Conservation (phyloP, 2,888 invertebrate genomes). For the Timandra comae region DNA sequence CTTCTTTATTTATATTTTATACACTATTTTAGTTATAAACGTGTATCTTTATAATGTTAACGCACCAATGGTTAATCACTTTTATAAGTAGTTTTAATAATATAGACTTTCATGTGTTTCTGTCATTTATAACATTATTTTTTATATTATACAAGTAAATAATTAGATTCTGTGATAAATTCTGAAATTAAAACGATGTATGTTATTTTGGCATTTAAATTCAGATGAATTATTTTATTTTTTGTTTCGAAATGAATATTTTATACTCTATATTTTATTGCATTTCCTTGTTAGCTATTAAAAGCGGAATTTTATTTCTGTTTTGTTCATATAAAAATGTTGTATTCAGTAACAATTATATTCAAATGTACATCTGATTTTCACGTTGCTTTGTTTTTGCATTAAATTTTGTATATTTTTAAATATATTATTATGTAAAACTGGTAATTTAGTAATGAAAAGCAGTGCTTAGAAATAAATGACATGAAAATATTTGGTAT, state of each 20-base stretch:
- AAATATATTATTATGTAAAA: slow-evolving; percentile 40
- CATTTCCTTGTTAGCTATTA: no score
- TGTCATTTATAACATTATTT: no score
- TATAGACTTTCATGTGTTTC: no score
- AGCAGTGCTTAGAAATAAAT: slow-evolving; percentile 69
- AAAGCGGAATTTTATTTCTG: no score
- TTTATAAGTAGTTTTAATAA: slow-evolving; percentile 7
- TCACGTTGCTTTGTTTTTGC: slow-evolving; percentile 54
- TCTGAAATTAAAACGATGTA: no score
- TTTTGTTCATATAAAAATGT: no score
- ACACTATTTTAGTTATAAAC: slow-evolving; percentile 13
- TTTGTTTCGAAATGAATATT: no score
- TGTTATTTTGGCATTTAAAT: no score
- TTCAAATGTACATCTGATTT: no score
- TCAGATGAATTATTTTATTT: no score
- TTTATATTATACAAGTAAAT: neutral
- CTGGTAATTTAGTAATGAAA: slow-evolving; percentile 56
- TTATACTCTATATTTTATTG: no score
- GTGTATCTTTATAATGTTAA: slow-evolving; percentile 13
- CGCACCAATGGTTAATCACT: slow-evolving; percentile 21
- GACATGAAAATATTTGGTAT: slow-evolving; percentile 29
- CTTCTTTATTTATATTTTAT: slow-evolving; percentile 14
- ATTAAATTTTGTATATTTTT: slow-evolving; percentile 49
- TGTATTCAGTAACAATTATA: no score
- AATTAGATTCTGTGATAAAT: slow-evolving; percentile 62